phyloP scores from a whole-genome alignment of 2,113 vertebrate genomes.

The Mixornis gularis region DNA sequence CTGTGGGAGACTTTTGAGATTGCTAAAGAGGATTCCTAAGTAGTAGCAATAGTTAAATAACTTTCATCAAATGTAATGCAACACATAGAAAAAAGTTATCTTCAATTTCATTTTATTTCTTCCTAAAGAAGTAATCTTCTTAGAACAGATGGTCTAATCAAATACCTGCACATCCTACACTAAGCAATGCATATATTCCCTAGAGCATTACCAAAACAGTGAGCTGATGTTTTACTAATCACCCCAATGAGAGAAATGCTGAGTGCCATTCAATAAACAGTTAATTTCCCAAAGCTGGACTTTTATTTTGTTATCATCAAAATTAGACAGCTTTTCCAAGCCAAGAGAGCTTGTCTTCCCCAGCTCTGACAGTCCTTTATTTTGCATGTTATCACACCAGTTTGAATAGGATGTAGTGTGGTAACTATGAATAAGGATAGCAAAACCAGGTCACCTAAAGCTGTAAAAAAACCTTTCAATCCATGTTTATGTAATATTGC shows the following conservation, averaged over 20 bases:
- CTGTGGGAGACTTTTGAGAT: not conserved
- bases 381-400: not conserved
- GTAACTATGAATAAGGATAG: not conserved
- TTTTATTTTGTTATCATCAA: not conserved
- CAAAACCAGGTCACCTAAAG: not conserved
- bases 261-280: not conserved
- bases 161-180: not conserved
- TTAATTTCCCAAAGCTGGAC: not conserved
- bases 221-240: not conserved
- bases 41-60: not conserved
- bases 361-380: not conserved
- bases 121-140: not conserved
- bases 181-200: not conserved
- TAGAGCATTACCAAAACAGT: not conserved
- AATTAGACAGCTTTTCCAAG: not conserved
- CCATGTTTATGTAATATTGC: not conserved
- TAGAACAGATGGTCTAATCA: not conserved
- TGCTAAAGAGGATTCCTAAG: not conserved
- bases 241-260: not conserved
- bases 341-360: not conserved
- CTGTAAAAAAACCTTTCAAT: not conserved
- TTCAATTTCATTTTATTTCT: constrained; percentile 20
- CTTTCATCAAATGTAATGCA: not conserved
- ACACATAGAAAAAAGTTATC: not conserved
- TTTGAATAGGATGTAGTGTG: not conserved